Evolutionary conservation across 2,888 invertebrate species (phyloP).

Genomic region (Pristionchus fissidentatus): DNA sequence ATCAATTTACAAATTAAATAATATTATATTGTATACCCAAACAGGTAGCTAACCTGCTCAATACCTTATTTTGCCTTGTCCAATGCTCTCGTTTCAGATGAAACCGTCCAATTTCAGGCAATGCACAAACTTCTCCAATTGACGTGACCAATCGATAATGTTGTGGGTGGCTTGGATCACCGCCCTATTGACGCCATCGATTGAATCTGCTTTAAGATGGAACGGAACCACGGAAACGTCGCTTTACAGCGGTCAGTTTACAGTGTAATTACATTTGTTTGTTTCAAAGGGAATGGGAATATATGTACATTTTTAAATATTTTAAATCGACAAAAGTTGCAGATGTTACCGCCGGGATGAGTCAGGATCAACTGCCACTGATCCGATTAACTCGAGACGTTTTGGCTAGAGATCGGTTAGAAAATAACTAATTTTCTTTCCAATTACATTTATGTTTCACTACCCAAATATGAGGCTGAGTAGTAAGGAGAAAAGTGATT

Average conservation of each 20-base stretch:
- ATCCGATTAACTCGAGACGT: slow-evolving; percentile 70
- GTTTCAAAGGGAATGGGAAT: too few relatives aligned
- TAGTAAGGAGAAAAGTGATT: too few relatives aligned
- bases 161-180: not conserved
- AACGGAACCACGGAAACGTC: slow-evolving; percentile 9
- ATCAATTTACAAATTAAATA: not conserved
- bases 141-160: not conserved
- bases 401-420: slow-evolving; percentile 62
- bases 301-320: not conserved
- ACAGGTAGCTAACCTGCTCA: not conserved
- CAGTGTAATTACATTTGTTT: too few relatives aligned
- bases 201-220: not conserved
- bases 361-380: slow-evolving; percentile 66
- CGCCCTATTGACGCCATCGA: not conserved
- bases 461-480: too few relatives aligned
- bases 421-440: too few relatives aligned
- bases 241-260: not conserved
- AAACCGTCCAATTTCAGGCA: not conserved
- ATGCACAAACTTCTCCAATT: not conserved
- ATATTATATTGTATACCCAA: too few relatives aligned
- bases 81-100: not conserved
- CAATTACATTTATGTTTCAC: slow-evolving; percentile 4
- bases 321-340: not conserved
- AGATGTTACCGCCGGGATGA: not conserved
- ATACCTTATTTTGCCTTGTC: not conserved